Base-by-base conservation (phyloP, 2,113 vertebrate genomes). In the Lanius collurio region DNA sequence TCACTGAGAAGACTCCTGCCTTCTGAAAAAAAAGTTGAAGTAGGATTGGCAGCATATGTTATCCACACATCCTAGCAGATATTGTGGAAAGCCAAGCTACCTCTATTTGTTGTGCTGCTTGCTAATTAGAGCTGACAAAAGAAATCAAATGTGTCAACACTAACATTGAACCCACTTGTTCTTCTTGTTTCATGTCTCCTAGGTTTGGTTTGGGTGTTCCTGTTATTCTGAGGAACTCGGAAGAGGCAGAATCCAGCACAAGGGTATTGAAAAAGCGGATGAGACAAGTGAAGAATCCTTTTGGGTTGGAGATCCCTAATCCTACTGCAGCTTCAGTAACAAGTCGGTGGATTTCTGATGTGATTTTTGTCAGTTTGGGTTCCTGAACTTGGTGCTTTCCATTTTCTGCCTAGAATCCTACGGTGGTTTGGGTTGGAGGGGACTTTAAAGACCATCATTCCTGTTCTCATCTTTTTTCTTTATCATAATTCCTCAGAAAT, bases 151-250 rank as follows among this genome's bases (percentile, higher is more conserved):
- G 2, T 49, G 20, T 82, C 55, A 64, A 31, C 18, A 5, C 24
- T 26, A 44, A 31, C 17, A 5, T 35, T 39, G 74, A 85, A 70
- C 30, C 20, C 65, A 8, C 44, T 91, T 30, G 0, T 79, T 89
- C 26, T 71, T 93, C 81, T 92, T 92, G 33, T 94, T 93, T 44
- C 15, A 1, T 75, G 55, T 85, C 86, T 81, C 83, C 41, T 92
- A 99, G 99, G 99, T 99, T 99, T 96, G 99, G 99, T 11, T 98
- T 99, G 95, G 99, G 99, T 87, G 98, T 99, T 75, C 99, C 99
- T 16, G 98, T 99, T 67, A 99, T 99, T 89, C 97, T 99, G 78
- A 98, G 98, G 92, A 99, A 99, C 94, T 99, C 98, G 0, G 99
- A 99, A 94, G 99, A 99, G 76, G 94, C 97, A 4, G 98, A 98